Percentiles rank a stretch among this genome's conserved stretches.
phyloP scores from a whole-genome alignment of 2,113 vertebrate species.

The Anarhynchus alexandrinus region DNA sequence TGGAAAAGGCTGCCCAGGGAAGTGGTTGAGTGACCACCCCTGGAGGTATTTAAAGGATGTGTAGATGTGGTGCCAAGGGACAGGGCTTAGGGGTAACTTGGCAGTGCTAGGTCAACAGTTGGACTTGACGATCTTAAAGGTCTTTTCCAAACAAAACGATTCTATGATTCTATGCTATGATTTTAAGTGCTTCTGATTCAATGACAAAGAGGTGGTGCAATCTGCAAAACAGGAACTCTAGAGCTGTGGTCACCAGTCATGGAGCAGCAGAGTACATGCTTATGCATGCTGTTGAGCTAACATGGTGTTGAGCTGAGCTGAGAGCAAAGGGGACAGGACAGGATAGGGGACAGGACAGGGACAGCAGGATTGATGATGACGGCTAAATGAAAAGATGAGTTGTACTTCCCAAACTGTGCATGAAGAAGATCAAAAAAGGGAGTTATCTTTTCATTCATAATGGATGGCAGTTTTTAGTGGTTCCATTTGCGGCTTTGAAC shows the following conservation, averaged over 20 bases:
- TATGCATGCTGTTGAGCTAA: not conserved
- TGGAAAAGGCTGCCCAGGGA: not conserved
- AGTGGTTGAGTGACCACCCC: not conserved
- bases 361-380: not conserved
- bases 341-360: not conserved
- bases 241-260: not conserved
- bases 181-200: not conserved
- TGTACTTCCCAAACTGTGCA: not conserved
- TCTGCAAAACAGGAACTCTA: not conserved
- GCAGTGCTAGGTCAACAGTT: not conserved
- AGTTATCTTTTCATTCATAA: not conserved
- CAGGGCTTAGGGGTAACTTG: not conserved
- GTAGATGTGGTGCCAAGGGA: not conserved
- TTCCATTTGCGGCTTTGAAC: not conserved
- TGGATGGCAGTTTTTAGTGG: not conserved
- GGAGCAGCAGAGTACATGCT: not conserved
- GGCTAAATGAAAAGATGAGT: not conserved
- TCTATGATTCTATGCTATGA: not conserved
- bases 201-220: not conserved
- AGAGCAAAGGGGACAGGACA: not conserved
- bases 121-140: not conserved
- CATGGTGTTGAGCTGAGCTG: not conserved
- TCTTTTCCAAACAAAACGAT: not conserved
- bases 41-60: not conserved
- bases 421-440: not conserved